Conservation (phyloP, 1,140 invertebrate genomes). For the Diachasma alloeum region DNA sequence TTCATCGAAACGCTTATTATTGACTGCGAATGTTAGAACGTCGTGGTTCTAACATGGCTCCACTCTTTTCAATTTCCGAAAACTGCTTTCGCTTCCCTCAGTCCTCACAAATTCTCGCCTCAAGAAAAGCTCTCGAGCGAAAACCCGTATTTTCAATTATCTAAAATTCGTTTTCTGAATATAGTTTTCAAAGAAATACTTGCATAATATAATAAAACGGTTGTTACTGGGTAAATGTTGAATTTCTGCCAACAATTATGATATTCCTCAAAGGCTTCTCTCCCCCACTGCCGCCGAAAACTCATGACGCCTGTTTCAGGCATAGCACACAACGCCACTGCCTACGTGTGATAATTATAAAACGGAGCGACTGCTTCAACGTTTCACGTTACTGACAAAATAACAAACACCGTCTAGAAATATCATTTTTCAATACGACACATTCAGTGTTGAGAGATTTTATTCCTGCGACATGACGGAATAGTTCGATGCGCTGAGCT, state of each 20-base stretch:
- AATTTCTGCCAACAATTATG: constrained; percentile 28
- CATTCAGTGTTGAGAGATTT: not conserved
- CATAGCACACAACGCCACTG: not conserved
- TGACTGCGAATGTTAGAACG: too few relatives aligned
- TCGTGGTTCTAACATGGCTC: not conserved
- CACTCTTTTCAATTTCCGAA: not conserved
- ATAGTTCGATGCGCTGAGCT: not conserved
- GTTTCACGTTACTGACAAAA: constrained; percentile 17
- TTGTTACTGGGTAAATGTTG: constrained; percentile 1
- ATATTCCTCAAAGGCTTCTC: constrained; percentile 14
- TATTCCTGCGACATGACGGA: not conserved
- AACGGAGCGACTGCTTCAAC: constrained; percentile 16
- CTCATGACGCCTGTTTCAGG: constrained; percentile 22
- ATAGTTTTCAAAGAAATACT: not conserved
- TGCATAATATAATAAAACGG: not conserved
- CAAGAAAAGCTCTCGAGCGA: too few relatives aligned
- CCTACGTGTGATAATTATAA: constrained; percentile 29
- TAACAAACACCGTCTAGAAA: constrained; percentile 21
- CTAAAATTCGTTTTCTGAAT: not conserved
- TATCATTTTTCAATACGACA: constrained; percentile 23
- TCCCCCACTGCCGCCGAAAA: not conserved
- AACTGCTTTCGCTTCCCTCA: too few relatives aligned
- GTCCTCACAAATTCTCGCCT: too few relatives aligned
- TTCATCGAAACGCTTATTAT: too few relatives aligned
- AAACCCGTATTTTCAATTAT: too few relatives aligned